A percentile compares a stretch with the other conserved stretches of the same genome.
Evolutionary conservation across 30 jellyfish, hydroid and myxozoan species (phyloP).

Genomic region (Turritopsis dohrnii): DNA sequence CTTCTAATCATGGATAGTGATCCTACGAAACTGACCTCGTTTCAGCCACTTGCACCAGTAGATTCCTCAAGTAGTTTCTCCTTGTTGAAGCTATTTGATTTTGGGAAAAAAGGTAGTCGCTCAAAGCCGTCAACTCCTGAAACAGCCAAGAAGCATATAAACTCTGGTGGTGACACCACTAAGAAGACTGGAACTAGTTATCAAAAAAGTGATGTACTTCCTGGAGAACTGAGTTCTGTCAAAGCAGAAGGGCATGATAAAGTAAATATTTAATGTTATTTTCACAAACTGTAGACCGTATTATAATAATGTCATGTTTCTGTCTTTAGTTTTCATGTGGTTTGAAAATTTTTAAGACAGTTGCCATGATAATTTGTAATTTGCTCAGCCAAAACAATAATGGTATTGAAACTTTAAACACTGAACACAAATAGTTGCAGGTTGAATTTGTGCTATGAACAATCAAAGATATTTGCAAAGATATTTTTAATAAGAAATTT

Average conservation of each 20-base stretch:
- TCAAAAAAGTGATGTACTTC: neutral
- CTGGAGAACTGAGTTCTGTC: neutral
- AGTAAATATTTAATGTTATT: neutral
- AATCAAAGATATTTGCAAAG: too few species aligned
- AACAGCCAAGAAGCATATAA: conserved; percentile 23
- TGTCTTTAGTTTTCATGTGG: too few species aligned
- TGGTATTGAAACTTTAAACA: too few species aligned
- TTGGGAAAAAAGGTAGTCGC: conserved; percentile 36
- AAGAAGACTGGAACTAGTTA: neutral
- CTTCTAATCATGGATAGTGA: conserved; percentile 36
- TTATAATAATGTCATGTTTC: too few species aligned
- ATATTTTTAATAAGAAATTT: too few species aligned
- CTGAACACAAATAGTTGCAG: too few species aligned
- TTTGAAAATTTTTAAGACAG: too few species aligned
- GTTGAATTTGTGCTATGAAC: too few species aligned
- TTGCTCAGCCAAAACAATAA: too few species aligned
- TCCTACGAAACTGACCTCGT: conserved; percentile 68
- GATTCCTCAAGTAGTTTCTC: conserved; percentile 67
- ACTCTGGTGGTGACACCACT: conserved; percentile 3
- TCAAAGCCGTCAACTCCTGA: conserved; percentile 28
- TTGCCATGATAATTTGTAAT: too few species aligned
- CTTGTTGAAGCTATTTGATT: conserved; percentile 48
- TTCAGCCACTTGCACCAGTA: conserved; percentile 86
- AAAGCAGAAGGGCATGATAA: neutral
- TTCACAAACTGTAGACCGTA: neutral